Conservation (phyloP, 1,140 invertebrate species). For the Drosophila navojoa region DNA sequence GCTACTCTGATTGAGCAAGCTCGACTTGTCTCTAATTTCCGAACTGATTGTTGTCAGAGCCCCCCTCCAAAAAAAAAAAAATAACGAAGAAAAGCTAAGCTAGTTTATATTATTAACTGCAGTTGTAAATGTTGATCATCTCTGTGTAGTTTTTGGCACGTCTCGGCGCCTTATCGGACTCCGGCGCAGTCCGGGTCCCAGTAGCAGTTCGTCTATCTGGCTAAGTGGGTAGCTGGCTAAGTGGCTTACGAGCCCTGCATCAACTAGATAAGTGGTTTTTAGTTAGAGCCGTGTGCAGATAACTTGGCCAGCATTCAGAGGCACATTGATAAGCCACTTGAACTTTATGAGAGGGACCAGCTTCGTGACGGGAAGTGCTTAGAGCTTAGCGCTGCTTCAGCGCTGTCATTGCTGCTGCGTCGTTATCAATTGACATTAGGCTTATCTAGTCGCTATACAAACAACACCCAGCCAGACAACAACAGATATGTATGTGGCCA, state of each 20-base stretch:
- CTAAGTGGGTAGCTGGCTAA: neutral
- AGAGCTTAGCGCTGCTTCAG: constrained; percentile 8
- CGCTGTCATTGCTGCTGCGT: neutral
- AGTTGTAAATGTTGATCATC: constrained; percentile 6
- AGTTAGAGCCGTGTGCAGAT: constrained; percentile 11
- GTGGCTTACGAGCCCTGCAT: constrained; percentile 15
- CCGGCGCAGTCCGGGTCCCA: neutral
- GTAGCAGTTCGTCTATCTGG: constrained; percentile 2
- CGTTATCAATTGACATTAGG: constrained; percentile 27
- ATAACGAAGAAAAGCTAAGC: too few relatives aligned
- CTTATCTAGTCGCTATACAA: constrained; percentile 30
- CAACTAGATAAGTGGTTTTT: constrained; percentile 21
- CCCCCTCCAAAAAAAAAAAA: too few relatives aligned
- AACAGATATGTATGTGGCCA: neutral
- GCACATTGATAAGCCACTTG: constrained; percentile 25
- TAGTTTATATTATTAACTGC: neutral
- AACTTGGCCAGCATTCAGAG: constrained; percentile 30
- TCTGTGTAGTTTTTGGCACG: constrained; percentile 16
- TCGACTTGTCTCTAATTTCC: constrained; percentile 11
- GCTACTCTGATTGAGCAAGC: neutral
- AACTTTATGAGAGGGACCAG: constrained; percentile 18
- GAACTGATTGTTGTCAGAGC: neutral
- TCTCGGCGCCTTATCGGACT: constrained; percentile 34
- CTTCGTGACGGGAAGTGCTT: constrained; percentile 26
- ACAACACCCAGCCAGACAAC: constrained; percentile 16